Percentiles rank a stretch among this genome's conserved stretches.
Conservation (phyloP, 2,113 vertebrate species). For the Sardina pilchardus region DNA sequence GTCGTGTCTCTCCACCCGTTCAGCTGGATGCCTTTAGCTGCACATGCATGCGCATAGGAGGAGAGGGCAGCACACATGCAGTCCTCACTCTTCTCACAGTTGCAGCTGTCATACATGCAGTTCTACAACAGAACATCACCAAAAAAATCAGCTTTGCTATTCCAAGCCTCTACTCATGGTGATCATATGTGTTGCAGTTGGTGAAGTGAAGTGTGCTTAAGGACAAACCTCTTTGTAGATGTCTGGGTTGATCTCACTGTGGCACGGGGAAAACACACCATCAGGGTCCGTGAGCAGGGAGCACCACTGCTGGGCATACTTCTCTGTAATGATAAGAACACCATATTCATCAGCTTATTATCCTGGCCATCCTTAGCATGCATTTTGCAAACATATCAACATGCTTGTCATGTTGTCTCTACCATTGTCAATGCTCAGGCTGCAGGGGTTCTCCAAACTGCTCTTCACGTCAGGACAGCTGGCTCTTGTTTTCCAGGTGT, state of each 20-base stretch:
- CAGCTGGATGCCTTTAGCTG: constrained; percentile 67
- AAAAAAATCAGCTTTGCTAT: background rate
- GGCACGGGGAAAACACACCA: constrained; percentile 80
- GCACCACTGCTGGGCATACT: constrained; percentile 84
- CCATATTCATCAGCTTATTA: background rate
- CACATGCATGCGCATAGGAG: constrained; percentile 72
- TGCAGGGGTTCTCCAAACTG: constrained; percentile 65
- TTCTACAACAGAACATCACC: constrained; percentile 37
- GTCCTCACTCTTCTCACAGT: constrained; percentile 59
- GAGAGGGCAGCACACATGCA: constrained; percentile 62
- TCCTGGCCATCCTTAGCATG: background rate
- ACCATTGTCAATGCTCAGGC: constrained; percentile 70
- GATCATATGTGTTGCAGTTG: background rate
- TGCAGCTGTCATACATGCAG: constrained; percentile 64
- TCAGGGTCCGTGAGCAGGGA: constrained; percentile 66
- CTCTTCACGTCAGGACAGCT: constrained; percentile 59
- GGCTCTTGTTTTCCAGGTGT: constrained; percentile 68
- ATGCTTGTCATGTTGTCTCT: background rate
- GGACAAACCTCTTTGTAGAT: constrained; percentile 73
- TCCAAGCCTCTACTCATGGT: background rate
- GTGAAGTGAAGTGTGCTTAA: background rate
- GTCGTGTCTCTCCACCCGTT: constrained; percentile 66
- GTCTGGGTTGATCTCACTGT: constrained; percentile 72
- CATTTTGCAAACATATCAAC: background rate
- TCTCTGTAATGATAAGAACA: constrained; percentile 68